Base-by-base conservation (phyloP, 2,113 vertebrate species). In the Gymnocephalus cernua region DNA sequence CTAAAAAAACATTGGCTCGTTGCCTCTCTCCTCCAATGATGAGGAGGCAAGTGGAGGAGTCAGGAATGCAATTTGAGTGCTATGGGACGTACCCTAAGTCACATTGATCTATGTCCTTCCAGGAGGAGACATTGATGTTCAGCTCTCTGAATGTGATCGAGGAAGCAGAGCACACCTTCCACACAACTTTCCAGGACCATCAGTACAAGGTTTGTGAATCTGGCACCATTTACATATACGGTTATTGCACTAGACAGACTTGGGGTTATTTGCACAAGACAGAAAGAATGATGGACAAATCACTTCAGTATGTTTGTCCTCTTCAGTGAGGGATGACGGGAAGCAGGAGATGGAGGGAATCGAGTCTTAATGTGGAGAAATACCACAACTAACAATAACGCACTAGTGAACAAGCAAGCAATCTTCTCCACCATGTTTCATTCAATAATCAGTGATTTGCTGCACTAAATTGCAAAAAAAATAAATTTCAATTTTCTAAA, bases 91-190 rank as follows among this genome's bases (percentile, higher is more conserved):
- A 41, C 38, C 38, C 10, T 0, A 19, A 47, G 9, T 12, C 4
- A 18, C 8, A 2, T 15, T 64, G 8, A 50, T 18, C 1, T 15
- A 0, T 65, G 65, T 76, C 19, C 32, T 45, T 68, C 4, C 85
- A 97, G 96, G 96, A 97, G 47, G 95, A 96, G 91, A 95, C 91
- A 0, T 89, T 97, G 48, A 89, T 97, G 85, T 95, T 92, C 86
- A 96, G 96, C 80, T 96, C 96, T 0, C 64, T 97, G 2, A 95
- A 89, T 0, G 23, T 90, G 59, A 93, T 95, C 3, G 85, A 91
- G 6, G 91, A 95, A 3, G 95, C 96, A 15, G 94, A 96, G 58
- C 93, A 92, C 83, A 95, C 95, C 8, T 96, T 96, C 75, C 53
- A 87, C 4, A 78, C 90, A 0, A 18, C 50, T 25, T 94, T 91